Evolutionary conservation across 1,140 invertebrate species (phyloP).

Genomic region (Drosophila bocki): DNA sequence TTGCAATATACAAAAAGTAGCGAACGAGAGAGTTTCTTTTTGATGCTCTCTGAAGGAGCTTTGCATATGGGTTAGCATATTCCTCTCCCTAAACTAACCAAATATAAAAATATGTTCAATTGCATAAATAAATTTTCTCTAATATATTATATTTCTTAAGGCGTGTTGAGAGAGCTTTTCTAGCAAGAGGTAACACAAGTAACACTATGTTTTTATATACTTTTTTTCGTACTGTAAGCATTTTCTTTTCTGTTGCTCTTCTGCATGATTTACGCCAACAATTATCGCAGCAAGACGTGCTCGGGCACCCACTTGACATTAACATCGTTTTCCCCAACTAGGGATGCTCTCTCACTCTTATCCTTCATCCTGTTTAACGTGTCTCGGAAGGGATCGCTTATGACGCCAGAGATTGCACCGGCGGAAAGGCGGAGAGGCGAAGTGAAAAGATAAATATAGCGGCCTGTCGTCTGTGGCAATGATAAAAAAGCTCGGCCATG

Average conservation of each 20-base stretch:
- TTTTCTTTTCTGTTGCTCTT: constrained; percentile 36
- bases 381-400: constrained; percentile 29
- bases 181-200: not conserved
- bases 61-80: not conserved
- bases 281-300: constrained; percentile 66
- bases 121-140: not conserved
- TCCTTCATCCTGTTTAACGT: constrained; percentile 3
- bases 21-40: not conserved
- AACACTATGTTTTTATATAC: no score
- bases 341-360: not conserved
- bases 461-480: constrained; percentile 46
- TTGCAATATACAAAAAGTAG: not conserved
- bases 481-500: constrained; percentile 75
- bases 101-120: not conserved
- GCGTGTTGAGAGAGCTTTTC: not conserved
- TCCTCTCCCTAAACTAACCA: no score
- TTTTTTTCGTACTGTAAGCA: constrained; percentile 12
- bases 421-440: constrained; percentile 1
- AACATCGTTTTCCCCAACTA: constrained; percentile 35
- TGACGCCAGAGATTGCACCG: constrained; percentile 36
- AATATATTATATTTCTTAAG: not conserved
- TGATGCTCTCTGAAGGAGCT: not conserved
- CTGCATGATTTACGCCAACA: constrained; percentile 74
- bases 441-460: constrained; percentile 75
- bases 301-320: constrained; percentile 37